Base-by-base conservation (phyloP, 2,888 invertebrate genomes). In the Agrochola litura region DNA sequence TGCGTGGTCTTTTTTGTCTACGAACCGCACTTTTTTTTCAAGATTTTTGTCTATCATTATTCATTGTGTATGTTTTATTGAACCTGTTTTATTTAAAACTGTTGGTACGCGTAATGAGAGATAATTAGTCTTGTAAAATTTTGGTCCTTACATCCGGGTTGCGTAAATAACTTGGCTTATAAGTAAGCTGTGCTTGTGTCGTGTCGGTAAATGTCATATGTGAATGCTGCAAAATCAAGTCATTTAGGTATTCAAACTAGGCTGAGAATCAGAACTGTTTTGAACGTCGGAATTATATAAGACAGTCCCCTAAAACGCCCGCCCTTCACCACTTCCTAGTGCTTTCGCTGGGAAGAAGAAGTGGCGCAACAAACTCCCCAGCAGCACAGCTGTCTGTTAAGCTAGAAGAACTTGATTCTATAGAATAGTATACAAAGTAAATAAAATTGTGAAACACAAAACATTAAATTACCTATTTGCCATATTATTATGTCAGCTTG, bases 1-100 rank as follows among this genome's bases (percentile, higher is more conserved):
- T 68, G 68, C 77, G 76, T 74, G 77, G 3, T 10, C 0, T 22
- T 65, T 84, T 79, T 75, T 74, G 73, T 69, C 73, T 60, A 72
- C 30, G 56, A 46, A 1, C 58, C 14, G 22, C 1, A 56, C 30
- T 30, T 65, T 63, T 75, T 67, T 16, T 25, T 30, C 0, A 6
- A 2, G 0, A 0, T 43, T 30, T 82, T 52, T 66, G 3, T 68
- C 10, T 68, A 37, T 30, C 30, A 30, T 22, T 2, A 6, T 22
- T n/a, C 1, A 8, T 49, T 2, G 12, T 22, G 0, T 25, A 12
- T 37, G 58, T 60, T 71, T 60, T 30, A n/a, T 58, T 52, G n/a
- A 63, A 67, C 25, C 12, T n/a, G 41, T 52, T 66, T 54, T 43
- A 37, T 61, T 54, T 43, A 37, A 43, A 67, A 30, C n/a, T 64